A percentile compares a stretch with the other conserved stretches of the same genome.
phyloP scores from a whole-genome alignment of 64 coral and sea anemone genomes.

The Dendrophyllia cribrosa region DNA sequence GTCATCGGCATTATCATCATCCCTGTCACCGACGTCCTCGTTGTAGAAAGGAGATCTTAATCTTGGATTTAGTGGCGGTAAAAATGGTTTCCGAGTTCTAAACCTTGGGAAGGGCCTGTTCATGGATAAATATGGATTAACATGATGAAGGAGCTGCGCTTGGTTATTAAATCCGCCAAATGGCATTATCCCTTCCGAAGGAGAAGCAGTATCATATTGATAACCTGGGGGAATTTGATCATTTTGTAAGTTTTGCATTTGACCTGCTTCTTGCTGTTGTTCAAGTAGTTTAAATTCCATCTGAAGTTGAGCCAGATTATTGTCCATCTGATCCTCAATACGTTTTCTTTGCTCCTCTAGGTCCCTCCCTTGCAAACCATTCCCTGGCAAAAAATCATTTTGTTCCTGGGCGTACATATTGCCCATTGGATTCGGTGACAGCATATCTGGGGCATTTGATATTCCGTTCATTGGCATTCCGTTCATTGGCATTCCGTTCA shows the following conservation, averaged over 20 bases:
- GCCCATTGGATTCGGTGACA: not conserved
- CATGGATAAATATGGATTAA: conserved; percentile 28
- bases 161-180: not conserved
- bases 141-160: not conserved
- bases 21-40: not conserved
- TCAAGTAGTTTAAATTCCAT: not conserved
- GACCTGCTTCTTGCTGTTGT: not conserved
- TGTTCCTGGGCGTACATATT: not conserved
- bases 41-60: not conserved
- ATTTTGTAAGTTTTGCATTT: not conserved
- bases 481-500: too few species aligned
- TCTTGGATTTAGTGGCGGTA: not conserved
- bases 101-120: not conserved
- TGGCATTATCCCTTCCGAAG: not conserved
- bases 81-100: not conserved
- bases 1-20: conserved; percentile 5
- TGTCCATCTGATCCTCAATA: conserved; percentile 33
- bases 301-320: conserved; percentile 19
- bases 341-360: not conserved
- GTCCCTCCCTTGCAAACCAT: not conserved
- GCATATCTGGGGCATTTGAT: not conserved
- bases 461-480: not conserved
- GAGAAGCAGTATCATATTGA: not conserved
- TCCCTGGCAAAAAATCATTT: conserved; percentile 1
- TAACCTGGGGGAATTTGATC: not conserved